phyloP scores from a whole-genome alignment of 2,888 invertebrate species.

The Drosophila picticornis region DNA sequence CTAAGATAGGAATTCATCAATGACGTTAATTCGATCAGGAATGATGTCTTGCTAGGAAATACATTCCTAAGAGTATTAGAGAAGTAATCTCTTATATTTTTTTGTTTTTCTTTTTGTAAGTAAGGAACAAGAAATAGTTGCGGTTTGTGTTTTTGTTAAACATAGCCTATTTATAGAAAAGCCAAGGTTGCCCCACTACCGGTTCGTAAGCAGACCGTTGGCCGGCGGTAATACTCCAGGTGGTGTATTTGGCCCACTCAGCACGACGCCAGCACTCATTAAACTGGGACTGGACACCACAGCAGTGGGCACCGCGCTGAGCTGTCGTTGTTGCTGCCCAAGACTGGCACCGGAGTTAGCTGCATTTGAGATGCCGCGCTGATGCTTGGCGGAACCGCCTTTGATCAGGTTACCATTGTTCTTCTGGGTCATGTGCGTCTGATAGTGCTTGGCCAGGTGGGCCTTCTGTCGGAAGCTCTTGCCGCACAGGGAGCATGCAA shows the following conservation, averaged over 20 bases:
- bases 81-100: conserved; percentile 50
- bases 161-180: conserved; percentile 38
- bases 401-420: conserved; percentile 88
- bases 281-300: conserved; percentile 57
- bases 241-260: conserved; percentile 69
- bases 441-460: conserved; percentile 96
- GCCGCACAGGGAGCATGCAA: conserved; percentile 96
- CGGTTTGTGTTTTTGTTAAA: conserved; percentile 33
- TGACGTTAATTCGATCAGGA: conserved; percentile 60
- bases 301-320: conserved; percentile 63
- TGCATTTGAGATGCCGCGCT: conserved; percentile 42
- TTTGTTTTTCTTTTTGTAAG: conserved; percentile 47
- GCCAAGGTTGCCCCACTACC: conserved; percentile 73
- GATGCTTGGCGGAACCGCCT: conserved; percentile 83
- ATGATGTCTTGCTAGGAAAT: conserved; percentile 15
- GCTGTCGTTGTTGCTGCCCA: conserved; percentile 71
- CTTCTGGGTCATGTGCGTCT: conserved; percentile 96
- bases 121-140: conserved; percentile 81
- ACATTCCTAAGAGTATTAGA: conserved; percentile 55
- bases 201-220: conserved; percentile 84
- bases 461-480: conserved; percentile 97
- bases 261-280: conserved; percentile 56
- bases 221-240: conserved; percentile 81
- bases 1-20: conserved; percentile 79
- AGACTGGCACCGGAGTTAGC: conserved; percentile 32